Evolutionary conservation across 2,113 vertebrate species (phyloP).

Genomic region (Chloropsis hardwickii): DNA sequence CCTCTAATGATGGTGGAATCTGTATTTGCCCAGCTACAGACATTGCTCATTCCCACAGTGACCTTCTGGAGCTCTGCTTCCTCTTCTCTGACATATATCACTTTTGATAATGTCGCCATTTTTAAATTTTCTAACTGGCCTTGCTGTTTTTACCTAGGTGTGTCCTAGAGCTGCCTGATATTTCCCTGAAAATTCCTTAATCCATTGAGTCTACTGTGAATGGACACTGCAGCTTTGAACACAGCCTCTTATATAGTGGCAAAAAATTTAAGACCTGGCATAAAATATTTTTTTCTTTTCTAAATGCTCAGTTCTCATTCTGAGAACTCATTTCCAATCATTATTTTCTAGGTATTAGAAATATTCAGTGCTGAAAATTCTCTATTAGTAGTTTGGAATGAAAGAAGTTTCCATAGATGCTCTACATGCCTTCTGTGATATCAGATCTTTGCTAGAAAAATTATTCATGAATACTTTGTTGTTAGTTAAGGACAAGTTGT

Average conservation of each 20-base stretch:
- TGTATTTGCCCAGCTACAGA: not conserved
- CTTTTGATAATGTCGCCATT: accelerated
- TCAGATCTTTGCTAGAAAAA: not conserved
- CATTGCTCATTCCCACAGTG: not conserved
- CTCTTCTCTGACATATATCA: not conserved
- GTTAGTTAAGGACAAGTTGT: slow-evolving; percentile 12
- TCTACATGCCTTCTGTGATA: not conserved
- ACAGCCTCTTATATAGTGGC: not conserved
- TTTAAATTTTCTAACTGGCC: not conserved
- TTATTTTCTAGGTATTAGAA: not conserved
- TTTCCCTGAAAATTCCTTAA: not conserved
- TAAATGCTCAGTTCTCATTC: not conserved
- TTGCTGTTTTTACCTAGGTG: not conserved
- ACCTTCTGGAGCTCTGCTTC: not conserved
- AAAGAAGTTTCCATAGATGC: not conserved
- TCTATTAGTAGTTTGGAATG: not conserved
- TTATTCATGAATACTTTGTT: slow-evolving; percentile 29
- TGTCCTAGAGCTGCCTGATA: not conserved
- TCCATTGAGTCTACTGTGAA: not conserved
- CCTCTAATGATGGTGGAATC: not conserved
- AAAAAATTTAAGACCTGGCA: not conserved
- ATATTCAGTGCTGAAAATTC: not conserved
- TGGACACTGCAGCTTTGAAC: not conserved
- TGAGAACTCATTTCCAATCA: not conserved
- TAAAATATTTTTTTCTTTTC: not conserved